Evolutionary conservation across 1,140 invertebrate species (phyloP), one percentile per base, ranked within the genome.

Genomic region (Drosophila kepulauana): DNA sequence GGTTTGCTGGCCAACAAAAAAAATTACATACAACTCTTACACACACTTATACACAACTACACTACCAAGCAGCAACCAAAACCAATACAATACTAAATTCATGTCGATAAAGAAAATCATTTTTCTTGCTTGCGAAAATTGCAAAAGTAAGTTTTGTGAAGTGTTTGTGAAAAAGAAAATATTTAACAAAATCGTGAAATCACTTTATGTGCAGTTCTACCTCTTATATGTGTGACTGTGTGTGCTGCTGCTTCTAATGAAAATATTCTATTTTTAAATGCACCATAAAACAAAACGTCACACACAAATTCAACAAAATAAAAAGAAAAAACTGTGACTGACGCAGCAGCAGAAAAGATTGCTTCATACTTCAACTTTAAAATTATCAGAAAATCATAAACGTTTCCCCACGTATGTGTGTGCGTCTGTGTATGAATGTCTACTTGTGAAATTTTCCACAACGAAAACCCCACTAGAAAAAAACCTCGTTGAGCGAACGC

Each of bases 361-460:
- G 80, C 81, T 84, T 78, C 85, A 81, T 70, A 81, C 85, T 88
- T 89, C 68, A 89, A 90, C 85, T 88, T 89, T 87, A 82, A 88
- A 88, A 85, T 88, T 85, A 88, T 80, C 77, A 80, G 85, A 71
- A 69, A 67, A 68, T 80, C 74, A 61, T 76, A 76, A 76, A 72
- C 68, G 59, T 43, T 71, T 66, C 46, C 56, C 35, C 8, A 7
- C 8, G 33, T 46, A 51, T 69, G 33, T 46, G 56, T 69, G 38
- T 54, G 41, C 59, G 48, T 63, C 54, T 57, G 63, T 65, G 54
- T 75, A 25, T 63, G 66, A 71, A 52, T 48, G 63, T 48, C 68
- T 87, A 79, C 77, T 87, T 88, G 81, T 88, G 85, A 88, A 88
- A 88, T 90, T 88, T 88, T 88, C 85, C 85, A 88, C 81, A 79